These are phyloP conservation scores for Melanogrammus aeglefinus DNA, from an alignment of 2,797 vertebrate genomes.

Conservation along the genomic window DNA sequence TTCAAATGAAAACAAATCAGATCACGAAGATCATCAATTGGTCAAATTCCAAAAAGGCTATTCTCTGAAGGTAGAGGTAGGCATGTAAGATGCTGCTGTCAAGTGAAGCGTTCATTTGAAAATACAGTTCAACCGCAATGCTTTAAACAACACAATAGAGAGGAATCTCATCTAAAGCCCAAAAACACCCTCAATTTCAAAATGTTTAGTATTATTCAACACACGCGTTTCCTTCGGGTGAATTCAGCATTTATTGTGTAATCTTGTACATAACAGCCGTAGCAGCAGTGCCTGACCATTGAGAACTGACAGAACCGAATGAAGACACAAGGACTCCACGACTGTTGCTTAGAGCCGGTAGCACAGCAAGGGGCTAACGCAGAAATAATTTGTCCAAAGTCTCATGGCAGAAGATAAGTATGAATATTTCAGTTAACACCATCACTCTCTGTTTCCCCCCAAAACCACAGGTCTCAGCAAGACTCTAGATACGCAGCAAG, in stretches of 20 bases:
- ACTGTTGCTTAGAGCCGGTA: not conserved
- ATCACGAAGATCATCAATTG: not conserved
- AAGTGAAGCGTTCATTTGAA: not conserved
- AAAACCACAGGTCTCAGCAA: too few species aligned
- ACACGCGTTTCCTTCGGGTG: not conserved
- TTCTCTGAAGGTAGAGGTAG: not conserved
- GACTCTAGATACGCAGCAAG: too few species aligned
- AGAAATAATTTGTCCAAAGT: too few species aligned
- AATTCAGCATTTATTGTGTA: not conserved
- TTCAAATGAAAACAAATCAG: not conserved
- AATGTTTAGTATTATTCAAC: not conserved
- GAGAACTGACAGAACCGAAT: too few species aligned
- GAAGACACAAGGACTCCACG: too few species aligned
- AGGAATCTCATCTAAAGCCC: too few species aligned
- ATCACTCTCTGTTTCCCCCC: too few species aligned
- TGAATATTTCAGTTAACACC: too few species aligned
- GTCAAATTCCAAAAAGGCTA: not conserved
- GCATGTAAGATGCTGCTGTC: not conserved
- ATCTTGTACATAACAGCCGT: not conserved
- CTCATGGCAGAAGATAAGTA: too few species aligned
- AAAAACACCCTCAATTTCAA: not conserved
- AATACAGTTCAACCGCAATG: not conserved
- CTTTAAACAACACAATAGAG: too few species aligned
- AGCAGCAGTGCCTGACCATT: not conserved
- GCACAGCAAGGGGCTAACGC: not conserved